phyloP scores from a whole-genome alignment of 2,888 invertebrate species.

The Isoperla grammatica region DNA sequence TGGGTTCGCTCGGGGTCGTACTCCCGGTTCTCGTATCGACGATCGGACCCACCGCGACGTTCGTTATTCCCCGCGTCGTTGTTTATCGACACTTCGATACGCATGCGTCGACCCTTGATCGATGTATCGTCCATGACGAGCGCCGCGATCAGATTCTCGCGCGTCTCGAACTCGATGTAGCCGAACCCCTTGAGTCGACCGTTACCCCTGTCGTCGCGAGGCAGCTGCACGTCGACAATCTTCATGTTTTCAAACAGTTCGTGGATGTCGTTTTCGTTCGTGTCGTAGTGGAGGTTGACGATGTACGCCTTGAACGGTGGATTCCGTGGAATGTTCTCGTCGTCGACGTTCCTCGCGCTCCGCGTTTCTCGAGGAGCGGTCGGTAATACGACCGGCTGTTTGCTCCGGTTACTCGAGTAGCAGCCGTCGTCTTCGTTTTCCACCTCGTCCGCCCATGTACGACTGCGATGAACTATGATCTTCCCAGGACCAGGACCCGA shows the following conservation, averaged over 20 bases:
- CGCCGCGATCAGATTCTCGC: slow-evolving; percentile 78
- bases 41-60: slow-evolving; percentile 45
- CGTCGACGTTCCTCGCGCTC: slow-evolving; percentile 69
- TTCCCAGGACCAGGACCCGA: slow-evolving; percentile 50
- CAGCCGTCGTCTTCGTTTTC: slow-evolving; percentile 69
- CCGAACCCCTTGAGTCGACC: slow-evolving; percentile 79
- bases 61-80: slow-evolving; percentile 62
- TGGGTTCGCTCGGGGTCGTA: slow-evolving; percentile 61
- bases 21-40: slow-evolving; percentile 38
- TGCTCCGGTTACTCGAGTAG: slow-evolving; percentile 55
- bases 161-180: slow-evolving; percentile 84
- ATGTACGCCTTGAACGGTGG: slow-evolving; percentile 86
- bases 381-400: slow-evolving; percentile 65
- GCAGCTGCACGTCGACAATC: slow-evolving; percentile 68
- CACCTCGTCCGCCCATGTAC: slow-evolving; percentile 73
- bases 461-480: slow-evolving; percentile 43
- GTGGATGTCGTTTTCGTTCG: slow-evolving; percentile 74
- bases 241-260: slow-evolving; percentile 71
- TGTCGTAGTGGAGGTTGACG: slow-evolving; percentile 88
- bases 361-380: slow-evolving; percentile 65
- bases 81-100: slow-evolving; percentile 72
- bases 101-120: slow-evolving; percentile 67
- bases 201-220: slow-evolving; percentile 61
- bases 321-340: slow-evolving; percentile 75
- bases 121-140: slow-evolving; percentile 71